Base-by-base conservation (phyloP, 2,888 invertebrate species). In the Tupiocoris notatus region DNA sequence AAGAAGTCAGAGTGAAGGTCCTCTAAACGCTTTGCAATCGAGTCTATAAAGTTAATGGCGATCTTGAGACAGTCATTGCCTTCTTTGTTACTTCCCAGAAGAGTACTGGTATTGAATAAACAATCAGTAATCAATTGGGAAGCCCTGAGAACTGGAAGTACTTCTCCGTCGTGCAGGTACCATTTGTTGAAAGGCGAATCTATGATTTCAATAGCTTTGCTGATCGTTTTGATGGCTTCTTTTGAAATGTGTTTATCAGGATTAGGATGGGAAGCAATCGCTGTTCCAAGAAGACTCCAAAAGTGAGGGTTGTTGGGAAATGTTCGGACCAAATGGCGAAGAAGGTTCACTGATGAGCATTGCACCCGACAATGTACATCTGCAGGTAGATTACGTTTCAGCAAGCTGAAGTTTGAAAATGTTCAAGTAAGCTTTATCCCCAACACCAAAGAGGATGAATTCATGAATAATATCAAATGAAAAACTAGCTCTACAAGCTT, bases 281-380 rank as follows among this genome's bases (percentile, higher is more conserved):
- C 58, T 24, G 75, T 22, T 20, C 62, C 77, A 54, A 57, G 67
- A 2, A 77, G 65, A 18, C 66, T 57, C 77, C 77, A 77, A 54
- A 75, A 56, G 20, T 61, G 22, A 16, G 68, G 39, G 57, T 75
- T 57, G 12, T 61, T 22, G 7, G 61, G 61, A 18, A 61, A 24
- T 39, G 23, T 62, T 22, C 25, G 61, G 9, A 64, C 21, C 25
- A 77, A 57, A 21, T 75, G 61, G 17, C 61, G 22, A 16, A 77
- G 63, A 17, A 77, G 58, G 23, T 18, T n/a, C 2, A 66, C 18
- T 9, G 75, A 67, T n/a, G 75, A 56, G 20, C 21, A 21, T 25
- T 66, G 39, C 6, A 77, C 62, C 9, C 56, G 67, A 56, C 20
- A 7, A 57, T 67, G 67, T 16, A 20, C 20, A 9, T 20, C 18